Percentiles rank a stretch among this genome's conserved stretches.
Evolutionary conservation across 2,113 vertebrate genomes (phyloP).

Genomic region (Ochotona curzoniae): DNA sequence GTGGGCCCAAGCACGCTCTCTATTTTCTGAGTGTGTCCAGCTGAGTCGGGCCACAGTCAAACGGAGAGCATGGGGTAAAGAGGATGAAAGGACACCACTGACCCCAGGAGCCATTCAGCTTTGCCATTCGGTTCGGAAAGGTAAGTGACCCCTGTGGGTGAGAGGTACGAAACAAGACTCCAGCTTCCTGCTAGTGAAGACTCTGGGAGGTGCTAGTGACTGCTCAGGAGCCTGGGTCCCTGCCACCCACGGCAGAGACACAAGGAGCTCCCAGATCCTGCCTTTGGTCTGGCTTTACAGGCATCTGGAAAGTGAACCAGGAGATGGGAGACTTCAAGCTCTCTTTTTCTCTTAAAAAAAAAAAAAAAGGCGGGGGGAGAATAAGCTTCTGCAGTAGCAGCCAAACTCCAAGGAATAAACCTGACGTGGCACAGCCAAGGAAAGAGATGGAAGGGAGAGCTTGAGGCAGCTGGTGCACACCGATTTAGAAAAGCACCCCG

Average conservation of each 20-base stretch:
- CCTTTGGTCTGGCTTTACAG: no score
- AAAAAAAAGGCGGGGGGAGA: not conserved
- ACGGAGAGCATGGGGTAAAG: not conserved
- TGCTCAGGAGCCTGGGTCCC: no score
- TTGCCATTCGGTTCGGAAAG: not conserved
- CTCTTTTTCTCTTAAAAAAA: no score
- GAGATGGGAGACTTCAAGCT: no score
- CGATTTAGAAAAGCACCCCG: not conserved
- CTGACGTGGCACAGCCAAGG: not conserved
- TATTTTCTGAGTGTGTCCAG: not conserved
- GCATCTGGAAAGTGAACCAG: no score
- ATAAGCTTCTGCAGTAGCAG: not conserved
- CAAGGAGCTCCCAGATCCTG: no score
- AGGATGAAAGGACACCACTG: not conserved
- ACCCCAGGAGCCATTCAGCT: not conserved
- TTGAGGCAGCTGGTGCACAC: not conserved
- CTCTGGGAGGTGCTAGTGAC: no score
- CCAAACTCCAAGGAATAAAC: not conserved
- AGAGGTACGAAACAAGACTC: no score
- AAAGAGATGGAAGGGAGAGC: not conserved
- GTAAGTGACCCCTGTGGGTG: not conserved
- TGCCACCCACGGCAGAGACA: no score
- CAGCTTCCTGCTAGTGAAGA: no score
- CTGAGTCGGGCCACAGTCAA: not conserved
- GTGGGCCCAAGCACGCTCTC: no score